Percentiles rank a stretch among this genome's conserved stretches.
Conservation (phyloP, 2,797 vertebrate species). For the Sebastes goodei region DNA sequence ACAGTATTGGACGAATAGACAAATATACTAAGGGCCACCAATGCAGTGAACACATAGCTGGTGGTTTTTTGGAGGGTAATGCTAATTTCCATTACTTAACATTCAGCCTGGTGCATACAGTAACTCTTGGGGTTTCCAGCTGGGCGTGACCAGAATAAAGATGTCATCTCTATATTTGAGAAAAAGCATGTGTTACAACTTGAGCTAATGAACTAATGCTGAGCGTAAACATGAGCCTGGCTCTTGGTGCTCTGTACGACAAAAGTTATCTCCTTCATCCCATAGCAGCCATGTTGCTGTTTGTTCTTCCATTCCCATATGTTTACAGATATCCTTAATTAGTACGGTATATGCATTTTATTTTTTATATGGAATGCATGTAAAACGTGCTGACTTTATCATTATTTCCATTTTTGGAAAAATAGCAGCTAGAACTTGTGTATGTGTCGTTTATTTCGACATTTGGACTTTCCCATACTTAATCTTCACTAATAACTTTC, state of each 20-base stretch:
- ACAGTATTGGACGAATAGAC: neutral
- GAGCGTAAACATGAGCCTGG: slow-evolving; percentile 11
- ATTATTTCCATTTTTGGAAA: neutral
- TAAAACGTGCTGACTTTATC: neutral
- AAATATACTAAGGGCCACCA: neutral
- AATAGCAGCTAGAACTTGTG: neutral
- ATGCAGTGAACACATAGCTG: neutral
- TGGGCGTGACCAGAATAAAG: slow-evolving; percentile 15
- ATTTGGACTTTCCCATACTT: neutral
- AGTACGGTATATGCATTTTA: neutral
- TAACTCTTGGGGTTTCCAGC: neutral
- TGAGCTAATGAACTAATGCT: slow-evolving; percentile 13
- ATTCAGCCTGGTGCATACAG: neutral
- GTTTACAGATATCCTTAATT: slow-evolving; percentile 21
- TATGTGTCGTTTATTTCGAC: neutral
- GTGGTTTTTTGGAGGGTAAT: neutral
- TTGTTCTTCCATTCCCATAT: slow-evolving; percentile 1
- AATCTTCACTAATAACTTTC: slow-evolving; percentile 24
- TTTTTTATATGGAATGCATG: neutral
- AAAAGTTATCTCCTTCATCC: neutral
- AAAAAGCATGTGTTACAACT: neutral
- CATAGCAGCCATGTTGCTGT: neutral
- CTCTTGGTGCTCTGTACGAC: neutral
- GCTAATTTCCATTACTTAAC: slow-evolving; percentile 1
- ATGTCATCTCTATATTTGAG: slow-evolving; percentile 1